Evolutionary conservation across 2,797 vertebrate species (phyloP).

Genomic region (Onychomys arenicola): DNA sequence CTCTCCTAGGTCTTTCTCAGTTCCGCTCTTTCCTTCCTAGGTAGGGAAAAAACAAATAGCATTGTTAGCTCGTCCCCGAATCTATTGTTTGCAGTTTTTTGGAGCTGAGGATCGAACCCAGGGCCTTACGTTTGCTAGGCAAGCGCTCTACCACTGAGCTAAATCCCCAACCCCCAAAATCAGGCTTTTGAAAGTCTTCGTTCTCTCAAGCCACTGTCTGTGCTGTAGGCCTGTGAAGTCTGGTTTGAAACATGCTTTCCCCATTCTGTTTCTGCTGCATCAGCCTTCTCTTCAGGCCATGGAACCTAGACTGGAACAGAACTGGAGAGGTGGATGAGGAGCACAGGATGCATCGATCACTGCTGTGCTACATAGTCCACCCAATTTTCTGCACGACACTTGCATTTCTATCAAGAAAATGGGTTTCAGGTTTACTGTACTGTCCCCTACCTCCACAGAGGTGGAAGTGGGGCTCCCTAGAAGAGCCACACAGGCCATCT

Average conservation of each 20-base stretch:
- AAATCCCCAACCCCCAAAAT: no score
- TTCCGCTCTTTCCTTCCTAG: not conserved
- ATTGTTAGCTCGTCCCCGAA: not conserved
- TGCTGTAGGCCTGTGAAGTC: not conserved
- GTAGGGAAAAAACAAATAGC: not conserved
- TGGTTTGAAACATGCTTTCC: not conserved
- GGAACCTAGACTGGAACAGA: not conserved
- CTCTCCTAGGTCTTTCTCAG: not conserved
- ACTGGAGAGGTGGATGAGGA: not conserved
- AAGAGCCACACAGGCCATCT: not conserved
- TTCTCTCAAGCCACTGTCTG: not conserved
- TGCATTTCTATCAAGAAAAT: conserved; percentile 41
- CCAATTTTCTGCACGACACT: not conserved
- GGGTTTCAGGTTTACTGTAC: not conserved
- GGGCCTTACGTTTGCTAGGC: no score
- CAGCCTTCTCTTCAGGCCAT: not conserved
- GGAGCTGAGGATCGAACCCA: no score
- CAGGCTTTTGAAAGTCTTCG: not conserved
- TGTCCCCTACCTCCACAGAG: not conserved
- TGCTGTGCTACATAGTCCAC: no score
- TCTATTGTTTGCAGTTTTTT: not conserved
- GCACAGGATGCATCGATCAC: not conserved
- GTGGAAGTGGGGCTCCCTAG: not conserved
- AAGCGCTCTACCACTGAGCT: no score
- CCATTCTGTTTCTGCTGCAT: not conserved